phyloP scores from a whole-genome alignment of 2,888 invertebrate species.

The Pinctada fucata region DNA sequence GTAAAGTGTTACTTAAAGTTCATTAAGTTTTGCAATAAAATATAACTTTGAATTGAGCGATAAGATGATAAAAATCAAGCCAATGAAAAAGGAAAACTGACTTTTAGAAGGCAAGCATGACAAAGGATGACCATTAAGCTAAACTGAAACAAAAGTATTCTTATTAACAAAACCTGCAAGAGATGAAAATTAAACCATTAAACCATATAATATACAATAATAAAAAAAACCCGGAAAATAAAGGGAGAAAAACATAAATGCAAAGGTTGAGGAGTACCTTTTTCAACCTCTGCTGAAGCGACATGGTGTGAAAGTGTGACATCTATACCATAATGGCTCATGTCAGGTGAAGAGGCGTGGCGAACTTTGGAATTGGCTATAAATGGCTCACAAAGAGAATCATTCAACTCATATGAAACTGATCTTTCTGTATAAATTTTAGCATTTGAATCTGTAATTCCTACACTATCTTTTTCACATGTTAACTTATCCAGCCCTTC shows the following conservation, averaged over 20 bases:
- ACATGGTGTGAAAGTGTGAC: background rate
- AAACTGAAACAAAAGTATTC: too few relatives aligned
- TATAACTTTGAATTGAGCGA: too few relatives aligned
- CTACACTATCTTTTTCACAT: constrained; percentile 32
- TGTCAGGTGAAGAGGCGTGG: constrained; percentile 54
- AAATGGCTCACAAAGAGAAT: constrained; percentile 33
- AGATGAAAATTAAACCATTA: too few relatives aligned
- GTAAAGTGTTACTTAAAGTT: too few relatives aligned
- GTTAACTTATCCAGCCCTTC: constrained; percentile 66
- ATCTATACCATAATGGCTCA: constrained; percentile 25
- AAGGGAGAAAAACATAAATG: constrained; percentile 7
- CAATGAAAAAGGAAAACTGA: too few relatives aligned
- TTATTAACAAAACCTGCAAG: too few relatives aligned
- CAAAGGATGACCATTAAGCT: too few relatives aligned
- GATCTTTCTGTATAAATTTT: constrained; percentile 47
- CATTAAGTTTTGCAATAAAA: too few relatives aligned
- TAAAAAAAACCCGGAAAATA: background rate
- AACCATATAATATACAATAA: constrained; percentile 10
- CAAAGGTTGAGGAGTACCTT: constrained; percentile 43
- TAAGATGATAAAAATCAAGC: too few relatives aligned
- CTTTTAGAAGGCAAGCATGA: too few relatives aligned
- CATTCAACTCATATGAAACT: constrained; percentile 49
- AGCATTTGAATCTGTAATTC: background rate
- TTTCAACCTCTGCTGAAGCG: constrained; percentile 22
- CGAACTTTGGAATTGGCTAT: constrained; percentile 35